These are phyloP conservation scores for roundworm (Caenorhabditis elegans) DNA, from an alignment of 1,140 invertebrate species.

Conservation along the genomic window DNA sequence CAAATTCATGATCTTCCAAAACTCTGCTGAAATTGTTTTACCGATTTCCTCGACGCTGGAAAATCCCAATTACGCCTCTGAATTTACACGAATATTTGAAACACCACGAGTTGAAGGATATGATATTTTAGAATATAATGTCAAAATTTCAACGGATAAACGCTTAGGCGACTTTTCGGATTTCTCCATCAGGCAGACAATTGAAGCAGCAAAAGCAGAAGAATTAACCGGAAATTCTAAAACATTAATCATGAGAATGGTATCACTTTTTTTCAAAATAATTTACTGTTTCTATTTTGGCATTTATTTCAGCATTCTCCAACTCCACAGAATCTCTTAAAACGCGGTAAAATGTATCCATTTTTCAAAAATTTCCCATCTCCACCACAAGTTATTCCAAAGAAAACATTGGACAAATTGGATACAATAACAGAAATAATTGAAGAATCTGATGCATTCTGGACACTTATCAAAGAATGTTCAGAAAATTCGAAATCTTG, in stretches of 20 bases:
- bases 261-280: neutral
- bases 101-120: neutral
- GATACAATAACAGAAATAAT: neutral
- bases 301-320: neutral
- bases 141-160: neutral
- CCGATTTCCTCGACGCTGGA: neutral
- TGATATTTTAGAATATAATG: constrained; percentile 17
- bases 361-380: constrained; percentile 3
- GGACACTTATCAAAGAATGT: neutral
- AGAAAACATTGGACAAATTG: constrained; percentile 1
- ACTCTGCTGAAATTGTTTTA: constrained; percentile 13
- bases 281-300: neutral
- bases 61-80: neutral
- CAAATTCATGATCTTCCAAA: constrained; percentile 3
- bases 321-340: neutral
- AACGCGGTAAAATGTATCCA: constrained; percentile 3
- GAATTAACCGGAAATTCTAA: constrained; percentile 2
- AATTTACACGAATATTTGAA: neutral
- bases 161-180: neutral
- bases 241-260: constrained; percentile 3
- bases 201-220: neutral
- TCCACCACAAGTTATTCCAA: neutral
- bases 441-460: constrained; percentile 2
- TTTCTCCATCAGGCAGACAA: constrained; percentile 7
- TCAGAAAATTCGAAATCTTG: neutral